These are phyloP conservation scores for Alviniconcha marisindica DNA, from an alignment of 1,140 invertebrate genomes.

Conservation along the genomic window DNA sequence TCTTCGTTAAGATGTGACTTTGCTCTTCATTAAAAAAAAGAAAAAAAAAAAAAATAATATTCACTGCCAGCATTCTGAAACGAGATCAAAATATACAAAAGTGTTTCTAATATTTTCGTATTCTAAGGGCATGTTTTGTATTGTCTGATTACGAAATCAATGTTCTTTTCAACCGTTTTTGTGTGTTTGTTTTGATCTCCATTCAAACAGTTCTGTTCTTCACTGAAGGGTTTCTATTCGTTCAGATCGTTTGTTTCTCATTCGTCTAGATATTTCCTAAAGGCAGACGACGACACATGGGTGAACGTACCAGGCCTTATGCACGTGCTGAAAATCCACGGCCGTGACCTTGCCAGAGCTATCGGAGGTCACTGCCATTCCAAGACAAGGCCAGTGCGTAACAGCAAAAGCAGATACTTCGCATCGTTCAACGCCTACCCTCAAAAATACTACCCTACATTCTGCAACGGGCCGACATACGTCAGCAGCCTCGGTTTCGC, in stretches of 20 bases:
- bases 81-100: no score
- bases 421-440: conserved; percentile 69
- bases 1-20: no score
- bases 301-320: conserved; percentile 66
- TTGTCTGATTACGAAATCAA: no score
- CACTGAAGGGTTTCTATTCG: no score
- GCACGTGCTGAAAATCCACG: conserved; percentile 30
- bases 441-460: conserved; percentile 69
- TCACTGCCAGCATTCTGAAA: no score
- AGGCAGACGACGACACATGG: conserved; percentile 78
- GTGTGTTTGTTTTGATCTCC: no score
- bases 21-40: no score
- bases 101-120: neutral
- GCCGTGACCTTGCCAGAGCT: conserved; percentile 11
- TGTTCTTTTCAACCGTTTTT: no score
- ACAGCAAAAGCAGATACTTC: conserved; percentile 74
- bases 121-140: neutral
- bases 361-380: conserved; percentile 44
- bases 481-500: conserved; percentile 72
- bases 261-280: conserved; percentile 71
- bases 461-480: conserved; percentile 75
- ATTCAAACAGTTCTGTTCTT: no score
- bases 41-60: no score
- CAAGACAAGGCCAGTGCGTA: conserved; percentile 49
- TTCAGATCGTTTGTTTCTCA: no score